Conservation (phyloP, 1,140 invertebrate species). For the Chionoecetes opilio region DNA sequence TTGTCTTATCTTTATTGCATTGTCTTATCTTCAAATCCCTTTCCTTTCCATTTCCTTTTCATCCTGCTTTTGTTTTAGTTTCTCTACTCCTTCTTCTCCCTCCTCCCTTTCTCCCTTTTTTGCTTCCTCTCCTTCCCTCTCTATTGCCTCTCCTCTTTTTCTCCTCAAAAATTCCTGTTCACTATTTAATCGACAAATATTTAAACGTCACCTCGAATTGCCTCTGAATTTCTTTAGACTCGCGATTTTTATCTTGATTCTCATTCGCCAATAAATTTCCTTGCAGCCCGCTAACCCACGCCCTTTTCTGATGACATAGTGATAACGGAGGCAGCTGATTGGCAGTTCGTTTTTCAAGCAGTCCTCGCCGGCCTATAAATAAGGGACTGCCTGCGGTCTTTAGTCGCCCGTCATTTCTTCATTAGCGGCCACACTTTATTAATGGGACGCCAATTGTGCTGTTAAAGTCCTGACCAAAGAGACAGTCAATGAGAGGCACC, state of each 20-base stretch:
- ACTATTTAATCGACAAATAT: conserved; percentile 1
- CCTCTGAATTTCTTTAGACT: background rate
- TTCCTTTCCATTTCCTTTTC: background rate
- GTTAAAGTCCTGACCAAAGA: no score
- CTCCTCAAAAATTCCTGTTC: background rate
- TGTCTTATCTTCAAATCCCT: background rate
- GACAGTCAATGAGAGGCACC: no score
- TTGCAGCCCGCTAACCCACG: background rate
- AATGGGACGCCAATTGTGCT: background rate
- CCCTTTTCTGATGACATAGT: conserved; percentile 2
- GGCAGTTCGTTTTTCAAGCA: conserved; percentile 27
- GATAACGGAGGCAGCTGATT: conserved; percentile 1
- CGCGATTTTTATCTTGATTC: conserved; percentile 14
- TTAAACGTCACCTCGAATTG: background rate
- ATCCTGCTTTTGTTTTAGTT: background rate
- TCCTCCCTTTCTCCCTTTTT: background rate
- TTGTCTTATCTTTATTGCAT: background rate
- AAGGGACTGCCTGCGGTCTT: background rate
- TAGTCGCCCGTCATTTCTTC: background rate
- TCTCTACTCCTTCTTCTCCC: background rate
- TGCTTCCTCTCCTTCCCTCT: background rate
- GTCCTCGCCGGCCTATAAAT: background rate
- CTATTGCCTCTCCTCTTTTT: background rate
- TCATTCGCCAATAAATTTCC: conserved; percentile 29
- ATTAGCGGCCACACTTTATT: background rate